Percentiles rank a stretch among this genome's conserved stretches.
Conservation (phyloP, 2,113 vertebrate species). For the Ammospiza caudacuta region DNA sequence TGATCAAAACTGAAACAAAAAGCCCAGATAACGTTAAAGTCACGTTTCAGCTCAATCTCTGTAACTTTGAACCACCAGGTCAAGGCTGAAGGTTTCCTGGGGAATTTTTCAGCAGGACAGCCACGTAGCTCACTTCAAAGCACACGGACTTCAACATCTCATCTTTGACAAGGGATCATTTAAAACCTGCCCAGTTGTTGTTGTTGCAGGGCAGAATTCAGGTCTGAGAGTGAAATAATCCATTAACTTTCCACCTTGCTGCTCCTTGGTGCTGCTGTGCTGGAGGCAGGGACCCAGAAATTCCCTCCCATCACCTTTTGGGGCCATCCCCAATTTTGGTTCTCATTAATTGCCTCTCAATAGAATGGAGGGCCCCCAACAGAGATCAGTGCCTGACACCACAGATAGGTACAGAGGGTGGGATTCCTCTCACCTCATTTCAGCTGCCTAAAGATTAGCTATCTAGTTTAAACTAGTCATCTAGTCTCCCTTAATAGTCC, state of each 20-base stretch:
- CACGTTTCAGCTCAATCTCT: conserved; percentile 16
- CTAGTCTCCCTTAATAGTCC: not conserved
- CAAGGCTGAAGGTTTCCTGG: conserved; percentile 29
- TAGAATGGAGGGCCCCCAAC: not conserved
- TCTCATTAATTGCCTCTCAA: not conserved
- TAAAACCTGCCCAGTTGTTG: not conserved
- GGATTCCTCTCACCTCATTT: conserved; percentile 51
- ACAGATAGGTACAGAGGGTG: not conserved
- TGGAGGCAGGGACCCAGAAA: not conserved
- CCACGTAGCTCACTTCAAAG: not conserved
- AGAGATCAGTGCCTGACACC: not conserved
- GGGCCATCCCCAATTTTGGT: not conserved
- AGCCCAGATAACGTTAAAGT: conserved; percentile 45
- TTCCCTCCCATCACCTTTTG: not conserved
- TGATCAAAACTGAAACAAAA: conserved; percentile 58
- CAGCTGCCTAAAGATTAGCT: conserved; percentile 21
- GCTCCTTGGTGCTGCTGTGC: not conserved
- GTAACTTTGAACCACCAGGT: conserved; percentile 22
- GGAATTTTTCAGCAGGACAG: not conserved
- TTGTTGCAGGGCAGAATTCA: not conserved
- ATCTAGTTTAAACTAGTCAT: not conserved
- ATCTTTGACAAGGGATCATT: not conserved
- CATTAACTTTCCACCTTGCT: not conserved
- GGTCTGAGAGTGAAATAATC: not conserved
- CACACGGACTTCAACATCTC: not conserved